phyloP scores from a whole-genome alignment of 37 sponge, comb jelly and placozoan genomes.

The Geodia barretti region DNA sequence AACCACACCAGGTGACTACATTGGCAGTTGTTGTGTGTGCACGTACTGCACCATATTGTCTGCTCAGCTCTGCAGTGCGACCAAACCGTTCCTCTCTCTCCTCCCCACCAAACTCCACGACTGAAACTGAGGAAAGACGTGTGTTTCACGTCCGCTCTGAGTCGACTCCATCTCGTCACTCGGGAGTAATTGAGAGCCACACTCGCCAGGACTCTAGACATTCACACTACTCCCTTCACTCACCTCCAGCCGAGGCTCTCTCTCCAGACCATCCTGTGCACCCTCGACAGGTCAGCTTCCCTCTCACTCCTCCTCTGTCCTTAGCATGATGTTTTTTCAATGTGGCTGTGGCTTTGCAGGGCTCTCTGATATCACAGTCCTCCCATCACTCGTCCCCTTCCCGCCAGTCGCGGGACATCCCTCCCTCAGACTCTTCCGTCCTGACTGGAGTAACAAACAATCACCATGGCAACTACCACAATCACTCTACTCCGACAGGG shows the following conservation, averaged over 20 bases:
- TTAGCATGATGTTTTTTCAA: too few species aligned
- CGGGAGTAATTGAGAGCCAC: neutral
- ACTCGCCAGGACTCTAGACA: neutral
- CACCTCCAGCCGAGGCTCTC: neutral
- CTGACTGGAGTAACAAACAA: too few species aligned
- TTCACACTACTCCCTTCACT: neutral
- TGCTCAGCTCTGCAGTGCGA: too few species aligned
- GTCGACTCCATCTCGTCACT: neutral
- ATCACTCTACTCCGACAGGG: neutral
- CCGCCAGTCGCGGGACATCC: neutral
- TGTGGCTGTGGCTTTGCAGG: too few species aligned
- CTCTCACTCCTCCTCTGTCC: neutral
- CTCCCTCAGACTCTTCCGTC: neutral
- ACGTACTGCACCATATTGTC: too few species aligned
- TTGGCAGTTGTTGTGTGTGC: too few species aligned
- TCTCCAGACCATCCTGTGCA: neutral
- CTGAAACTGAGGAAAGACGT: neutral
- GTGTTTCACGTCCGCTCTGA: neutral
- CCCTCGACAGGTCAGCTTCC: slow-evolving; percentile 1
- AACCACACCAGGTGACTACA: neutral
- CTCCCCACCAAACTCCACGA: neutral
- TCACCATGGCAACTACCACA: neutral
- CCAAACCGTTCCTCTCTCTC: neutral
- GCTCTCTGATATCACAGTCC: neutral
- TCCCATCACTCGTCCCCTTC: neutral